Base-by-base conservation (phyloP, 2,113 vertebrate species). In the Eonycteris spelaea region DNA sequence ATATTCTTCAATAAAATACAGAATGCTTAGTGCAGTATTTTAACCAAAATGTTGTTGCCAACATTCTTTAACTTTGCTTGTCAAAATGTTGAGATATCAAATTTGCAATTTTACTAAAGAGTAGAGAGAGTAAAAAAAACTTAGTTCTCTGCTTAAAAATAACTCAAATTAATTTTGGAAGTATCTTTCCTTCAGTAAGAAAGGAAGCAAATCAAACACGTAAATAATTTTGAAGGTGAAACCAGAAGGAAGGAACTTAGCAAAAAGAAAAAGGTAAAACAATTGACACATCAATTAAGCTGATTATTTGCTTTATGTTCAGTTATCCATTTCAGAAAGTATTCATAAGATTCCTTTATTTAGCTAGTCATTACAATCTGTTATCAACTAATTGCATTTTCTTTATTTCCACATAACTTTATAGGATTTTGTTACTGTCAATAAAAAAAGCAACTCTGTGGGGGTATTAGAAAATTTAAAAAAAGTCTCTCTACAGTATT, bases 31-130 rank as follows among this genome's bases (percentile, higher is more conserved):
- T 40, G 86, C 4, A 91, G 33, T 43, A 26, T 75, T 94, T 87
- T 90, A 89, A 86, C 18, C 68, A 86, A 94, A 88, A 86, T 67
- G 90, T n/a, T 80, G 21, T 59, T 92, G 22, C 28, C 61, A 83
- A 51, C 74, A 28, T 63, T 93, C 40, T 90, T 88, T 88, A 88
- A 63, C 16, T 43, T 61, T 87, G 21, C 28, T 86, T 77, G 3
- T 59, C 79, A 86, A 95, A 96, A 89, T 84, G 45, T 13, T 79
- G n/a, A 94, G 22, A 40, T 57, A n/a, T 59, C 24, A 86, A 96
- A 26, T 71, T 59, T 82, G 19, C 13, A 68, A 75, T 84, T 95
- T 92, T 89, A 83, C 83, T 55, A 80, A 95, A 65, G 26, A 48
- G 43, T 51, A 90, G 24, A 84, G 0, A 26, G n/a, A 2, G 24